Conservation (phyloP, 2,113 vertebrate species). For the Galeopterus variegatus region DNA sequence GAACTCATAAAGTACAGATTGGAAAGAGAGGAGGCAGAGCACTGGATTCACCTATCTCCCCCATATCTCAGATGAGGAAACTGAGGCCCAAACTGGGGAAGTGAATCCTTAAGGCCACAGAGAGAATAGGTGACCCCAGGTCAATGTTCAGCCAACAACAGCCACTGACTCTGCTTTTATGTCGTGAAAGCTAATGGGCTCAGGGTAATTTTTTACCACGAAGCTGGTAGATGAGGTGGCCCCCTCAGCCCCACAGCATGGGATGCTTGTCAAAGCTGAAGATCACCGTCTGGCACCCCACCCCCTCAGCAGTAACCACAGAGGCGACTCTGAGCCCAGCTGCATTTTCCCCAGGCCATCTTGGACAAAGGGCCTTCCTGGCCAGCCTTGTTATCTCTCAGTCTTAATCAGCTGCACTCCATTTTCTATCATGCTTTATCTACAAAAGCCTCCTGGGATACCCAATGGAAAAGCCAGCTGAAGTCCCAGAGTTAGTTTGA, state of each 20-base stretch:
- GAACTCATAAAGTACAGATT: background rate
- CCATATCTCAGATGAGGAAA: background rate
- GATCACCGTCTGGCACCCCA: background rate
- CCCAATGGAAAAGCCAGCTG: slow-evolving; percentile 65
- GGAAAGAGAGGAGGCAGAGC: background rate
- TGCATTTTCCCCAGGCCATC: slow-evolving; percentile 80
- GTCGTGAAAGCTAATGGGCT: background rate
- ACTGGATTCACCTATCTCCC: background rate
- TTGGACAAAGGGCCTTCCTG: slow-evolving; percentile 79
- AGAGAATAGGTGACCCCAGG: background rate
- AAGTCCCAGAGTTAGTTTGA: slow-evolving; percentile 49
- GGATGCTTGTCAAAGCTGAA: background rate
- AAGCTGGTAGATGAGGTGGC: background rate
- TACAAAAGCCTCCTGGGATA: slow-evolving; percentile 78
- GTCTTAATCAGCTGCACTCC: slow-evolving; percentile 72
- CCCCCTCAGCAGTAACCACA: background rate
- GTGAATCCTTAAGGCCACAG: background rate
- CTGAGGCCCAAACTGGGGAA: background rate
- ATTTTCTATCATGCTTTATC: slow-evolving; percentile 82
- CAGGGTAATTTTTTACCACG: background rate
- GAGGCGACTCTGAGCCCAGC: background rate
- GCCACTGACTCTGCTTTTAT: background rate
- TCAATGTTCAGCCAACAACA: background rate
- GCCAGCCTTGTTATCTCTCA: slow-evolving; percentile 75
- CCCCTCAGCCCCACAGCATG: background rate